These are phyloP conservation scores for Trypoxylus dichotomus DNA, from an alignment of 1,140 invertebrate species.

Conservation along the genomic window DNA sequence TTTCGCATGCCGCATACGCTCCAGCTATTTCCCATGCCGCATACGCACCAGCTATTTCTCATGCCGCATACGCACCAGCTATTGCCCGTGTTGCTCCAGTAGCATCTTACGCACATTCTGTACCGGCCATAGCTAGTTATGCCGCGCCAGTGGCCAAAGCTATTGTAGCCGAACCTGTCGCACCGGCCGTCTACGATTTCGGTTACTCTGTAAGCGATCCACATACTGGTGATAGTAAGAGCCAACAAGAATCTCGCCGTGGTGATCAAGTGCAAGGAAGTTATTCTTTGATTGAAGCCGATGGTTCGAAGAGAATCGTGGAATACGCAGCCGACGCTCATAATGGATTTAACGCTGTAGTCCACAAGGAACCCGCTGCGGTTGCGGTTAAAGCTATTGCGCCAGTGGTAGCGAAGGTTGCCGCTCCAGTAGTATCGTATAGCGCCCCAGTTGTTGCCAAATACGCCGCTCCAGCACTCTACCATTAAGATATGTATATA, in stretches of 20 bases:
- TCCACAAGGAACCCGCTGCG: slow-evolving; percentile 51
- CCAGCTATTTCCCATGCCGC: slow-evolving; percentile 27
- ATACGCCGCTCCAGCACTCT: slow-evolving; percentile 30
- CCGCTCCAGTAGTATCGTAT: slow-evolving; percentile 45
- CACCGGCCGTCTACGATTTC: slow-evolving; percentile 44
- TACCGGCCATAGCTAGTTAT: slow-evolving; percentile 38
- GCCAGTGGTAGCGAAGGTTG: slow-evolving; percentile 38
- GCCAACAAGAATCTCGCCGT: slow-evolving; percentile 40
- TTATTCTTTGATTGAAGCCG: slow-evolving; percentile 56
- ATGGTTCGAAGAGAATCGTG: slow-evolving; percentile 58
- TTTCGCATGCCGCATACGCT: slow-evolving; percentile 29
- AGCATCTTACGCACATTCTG: slow-evolving; percentile 35
- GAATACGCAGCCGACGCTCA: slow-evolving; percentile 58
- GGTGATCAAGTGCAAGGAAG: slow-evolving; percentile 44
- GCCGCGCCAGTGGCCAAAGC: slow-evolving; percentile 41
- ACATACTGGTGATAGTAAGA: slow-evolving; percentile 53
- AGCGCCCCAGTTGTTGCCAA: slow-evolving; percentile 33
- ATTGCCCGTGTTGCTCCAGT: slow-evolving; percentile 39
- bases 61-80: too few species aligned
- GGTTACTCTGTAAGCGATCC: slow-evolving; percentile 52
- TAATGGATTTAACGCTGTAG: slow-evolving; percentile 56
- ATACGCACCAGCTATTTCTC: too few species aligned
- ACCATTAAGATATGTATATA: slow-evolving; percentile 2
- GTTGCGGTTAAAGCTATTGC: slow-evolving; percentile 38
- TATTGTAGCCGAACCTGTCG: slow-evolving; percentile 41